Evolutionary conservation across 2,888 invertebrate species (phyloP), one percentile per base, ranked within the genome.

Genomic region (Axea sp.): DNA sequence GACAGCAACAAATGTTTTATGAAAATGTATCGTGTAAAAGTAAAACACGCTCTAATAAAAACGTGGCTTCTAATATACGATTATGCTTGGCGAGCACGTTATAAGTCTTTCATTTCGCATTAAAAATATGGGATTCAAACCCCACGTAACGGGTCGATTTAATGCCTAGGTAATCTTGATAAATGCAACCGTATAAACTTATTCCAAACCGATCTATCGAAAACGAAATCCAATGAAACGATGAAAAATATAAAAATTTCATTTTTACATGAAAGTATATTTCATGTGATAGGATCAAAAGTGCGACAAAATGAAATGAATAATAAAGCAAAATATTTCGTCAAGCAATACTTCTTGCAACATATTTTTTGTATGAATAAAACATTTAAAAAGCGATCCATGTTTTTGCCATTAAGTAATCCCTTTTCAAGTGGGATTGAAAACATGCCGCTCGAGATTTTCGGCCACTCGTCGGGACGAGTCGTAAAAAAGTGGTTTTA

Each of bases 121-220:
- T 60, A 67, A 49, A 73, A 73, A 67, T 73, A 62, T 62, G 62
- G 49, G 51, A 60, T 55, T 62, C 62, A 39, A 47, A 59, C 59
- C 41, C 57, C 60, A 37, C 49, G 33, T 47, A 41, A 47, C 59
- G 59, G 60, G 47, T 73, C 73, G 73, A 73, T 73, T 73, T 73
- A 67, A 67, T 73, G 60, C 53, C 51, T 47, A 67, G 55, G 60
- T 73, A 73, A 73, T 73, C 73, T 60, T 60, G 67, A 73, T 55
- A 45, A 73, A 73, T 43, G 55, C 45, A 31, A 5, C 5, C 12
- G 26, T 24, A 45, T 59, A 37, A 59, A 73, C 37, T 73, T 65
- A 49, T 45, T 47, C 12, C 9, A 47, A 55, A 60, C 45, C 47
- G 39, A 71, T 55, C 9, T 15, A 31, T 67, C 15, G 53, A 43